Conservation (phyloP, 2,888 invertebrate species). For the Boloria euphrosyne region DNA sequence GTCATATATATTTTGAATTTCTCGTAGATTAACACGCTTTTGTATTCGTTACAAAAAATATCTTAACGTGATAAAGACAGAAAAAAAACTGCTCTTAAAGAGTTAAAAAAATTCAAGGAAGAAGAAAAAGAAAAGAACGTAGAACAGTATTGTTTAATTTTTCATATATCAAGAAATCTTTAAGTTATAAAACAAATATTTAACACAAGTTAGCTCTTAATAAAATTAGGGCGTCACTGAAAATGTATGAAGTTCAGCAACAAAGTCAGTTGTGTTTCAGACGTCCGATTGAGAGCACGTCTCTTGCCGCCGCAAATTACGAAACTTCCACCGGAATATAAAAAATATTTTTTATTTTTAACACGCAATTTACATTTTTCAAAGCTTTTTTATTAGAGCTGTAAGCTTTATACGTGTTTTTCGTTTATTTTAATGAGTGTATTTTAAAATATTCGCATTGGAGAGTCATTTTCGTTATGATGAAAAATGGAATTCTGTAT, state of each 20-base stretch:
- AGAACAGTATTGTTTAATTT: too few relatives aligned
- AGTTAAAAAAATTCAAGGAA: too few relatives aligned
- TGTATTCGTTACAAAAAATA: too few relatives aligned
- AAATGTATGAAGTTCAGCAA: slow-evolving; percentile 23
- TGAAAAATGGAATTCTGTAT: slow-evolving; percentile 51
- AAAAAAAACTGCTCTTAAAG: too few relatives aligned
- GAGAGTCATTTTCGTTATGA: slow-evolving; percentile 38
- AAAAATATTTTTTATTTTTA: slow-evolving; percentile 9
- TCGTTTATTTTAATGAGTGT: slow-evolving; percentile 46
- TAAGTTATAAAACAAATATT: too few relatives aligned
- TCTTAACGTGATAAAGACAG: too few relatives aligned
- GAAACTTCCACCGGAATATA: slow-evolving; percentile 31
- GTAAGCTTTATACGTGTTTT: slow-evolving; percentile 26
- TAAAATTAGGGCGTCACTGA: slow-evolving; percentile 17
- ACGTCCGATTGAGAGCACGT: slow-evolving; percentile 48
- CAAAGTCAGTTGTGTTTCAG: slow-evolving; percentile 55
- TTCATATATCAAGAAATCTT: too few relatives aligned
- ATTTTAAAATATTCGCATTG: slow-evolving; percentile 65
- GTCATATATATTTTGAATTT: too few relatives aligned
- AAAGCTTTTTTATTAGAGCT: slow-evolving; percentile 9
- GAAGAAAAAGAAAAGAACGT: too few relatives aligned
- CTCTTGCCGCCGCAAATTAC: slow-evolving; percentile 11
- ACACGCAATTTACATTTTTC: slow-evolving; percentile 14
- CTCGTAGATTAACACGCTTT: too few relatives aligned
- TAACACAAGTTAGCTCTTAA: slow-evolving; percentile 1